These are phyloP conservation scores for Sparus aurata DNA, from an alignment of 2,797 vertebrate species.

Conservation along the genomic window DNA sequence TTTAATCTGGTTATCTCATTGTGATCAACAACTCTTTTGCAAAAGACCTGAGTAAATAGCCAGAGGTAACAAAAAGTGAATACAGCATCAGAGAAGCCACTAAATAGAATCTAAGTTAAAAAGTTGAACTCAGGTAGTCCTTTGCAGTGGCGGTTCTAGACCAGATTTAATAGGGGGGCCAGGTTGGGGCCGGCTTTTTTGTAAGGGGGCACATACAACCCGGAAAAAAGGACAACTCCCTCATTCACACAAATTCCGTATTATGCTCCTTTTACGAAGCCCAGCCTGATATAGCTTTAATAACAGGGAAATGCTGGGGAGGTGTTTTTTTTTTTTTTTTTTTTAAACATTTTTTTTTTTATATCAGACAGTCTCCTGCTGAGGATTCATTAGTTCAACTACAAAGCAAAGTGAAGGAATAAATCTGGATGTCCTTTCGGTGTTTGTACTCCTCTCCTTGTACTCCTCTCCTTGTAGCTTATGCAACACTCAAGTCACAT, in stretches of 20 bases:
- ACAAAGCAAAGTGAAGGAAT: neutral
- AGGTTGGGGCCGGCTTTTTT: too few species aligned
- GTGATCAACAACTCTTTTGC: neutral
- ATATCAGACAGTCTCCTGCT: too few species aligned
- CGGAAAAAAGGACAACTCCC: too few species aligned
- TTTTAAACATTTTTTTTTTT: too few species aligned
- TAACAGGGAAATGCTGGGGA: neutral
- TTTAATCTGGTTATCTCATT: neutral
- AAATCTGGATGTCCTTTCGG: neutral
- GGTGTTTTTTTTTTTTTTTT: too few species aligned
- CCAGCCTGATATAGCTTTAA: neutral
- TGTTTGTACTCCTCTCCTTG: too few species aligned
- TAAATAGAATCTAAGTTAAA: neutral
- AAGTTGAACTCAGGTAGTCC: neutral
- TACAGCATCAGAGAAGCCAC: neutral
- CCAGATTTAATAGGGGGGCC: too few species aligned
- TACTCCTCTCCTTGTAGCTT: neutral
- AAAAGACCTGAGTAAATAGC: neutral
- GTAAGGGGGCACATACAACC: too few species aligned
- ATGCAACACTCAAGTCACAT: constrained; percentile 4
- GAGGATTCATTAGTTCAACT: neutral
- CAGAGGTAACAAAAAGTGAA: neutral
- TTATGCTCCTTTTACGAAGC: neutral
- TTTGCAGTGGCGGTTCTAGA: too few species aligned
- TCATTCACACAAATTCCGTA: too few species aligned